These are phyloP conservation scores for Leptatherina wallacei DNA, from an alignment of 2,797 vertebrate species.

Conservation along the genomic window DNA sequence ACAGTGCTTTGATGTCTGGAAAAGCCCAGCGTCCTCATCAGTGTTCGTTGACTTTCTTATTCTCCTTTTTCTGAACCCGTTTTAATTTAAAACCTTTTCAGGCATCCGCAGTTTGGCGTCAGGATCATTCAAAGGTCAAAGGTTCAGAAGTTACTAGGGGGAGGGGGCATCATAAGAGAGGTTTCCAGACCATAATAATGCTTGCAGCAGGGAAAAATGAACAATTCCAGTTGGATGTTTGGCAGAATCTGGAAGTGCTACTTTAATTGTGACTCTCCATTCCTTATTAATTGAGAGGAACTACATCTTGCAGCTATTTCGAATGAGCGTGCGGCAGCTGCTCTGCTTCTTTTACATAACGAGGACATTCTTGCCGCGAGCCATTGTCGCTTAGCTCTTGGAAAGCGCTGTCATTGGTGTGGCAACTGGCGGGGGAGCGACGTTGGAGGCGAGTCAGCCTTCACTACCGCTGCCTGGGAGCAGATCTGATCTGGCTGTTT, in stretches of 20 bases:
- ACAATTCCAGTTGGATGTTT: slow-evolving; percentile 36
- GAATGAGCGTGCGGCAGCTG: slow-evolving; percentile 40
- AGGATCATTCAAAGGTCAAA: slow-evolving; percentile 5
- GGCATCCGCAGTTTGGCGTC: background rate
- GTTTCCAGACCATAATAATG: slow-evolving; percentile 31
- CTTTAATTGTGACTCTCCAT: slow-evolving; percentile 40
- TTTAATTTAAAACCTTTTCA: background rate
- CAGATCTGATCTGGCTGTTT: slow-evolving; percentile 76
- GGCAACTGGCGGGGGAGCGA: slow-evolving; percentile 60
- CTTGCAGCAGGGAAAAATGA: slow-evolving; percentile 32
- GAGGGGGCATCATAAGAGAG: slow-evolving; percentile 1
- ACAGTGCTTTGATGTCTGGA: slow-evolving; percentile 15
- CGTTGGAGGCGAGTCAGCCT: slow-evolving; percentile 66
- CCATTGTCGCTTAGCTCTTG: slow-evolving; percentile 72
- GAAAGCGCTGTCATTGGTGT: slow-evolving; percentile 59
- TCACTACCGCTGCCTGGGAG: slow-evolving; percentile 67
- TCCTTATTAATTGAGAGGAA: slow-evolving; percentile 52
- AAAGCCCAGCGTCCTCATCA: background rate
- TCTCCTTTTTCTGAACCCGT: background rate
- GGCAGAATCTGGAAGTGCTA: slow-evolving; percentile 32
- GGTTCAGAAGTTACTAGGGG: slow-evolving; percentile 14
- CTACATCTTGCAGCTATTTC: slow-evolving; percentile 68
- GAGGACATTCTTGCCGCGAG: slow-evolving; percentile 61
- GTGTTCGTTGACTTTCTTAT: background rate
- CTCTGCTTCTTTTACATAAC: slow-evolving; percentile 64